A percentile compares a stretch with the other conserved stretches of the same genome.
Conservation (phyloP, 2,888 invertebrate genomes). For the Hipparchia semele region DNA sequence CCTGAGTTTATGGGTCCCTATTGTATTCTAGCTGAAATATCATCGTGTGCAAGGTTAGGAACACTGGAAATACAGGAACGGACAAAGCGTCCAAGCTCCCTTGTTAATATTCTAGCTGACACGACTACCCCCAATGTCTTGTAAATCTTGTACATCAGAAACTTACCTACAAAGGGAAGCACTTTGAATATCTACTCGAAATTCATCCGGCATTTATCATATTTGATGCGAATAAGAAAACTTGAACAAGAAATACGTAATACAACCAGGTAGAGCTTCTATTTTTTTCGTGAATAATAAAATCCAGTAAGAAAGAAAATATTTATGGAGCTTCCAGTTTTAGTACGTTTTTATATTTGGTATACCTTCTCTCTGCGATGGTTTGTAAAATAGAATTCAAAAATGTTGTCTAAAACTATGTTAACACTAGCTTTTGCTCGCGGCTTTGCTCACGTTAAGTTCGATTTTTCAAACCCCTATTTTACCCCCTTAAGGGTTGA, state of each 20-base stretch:
- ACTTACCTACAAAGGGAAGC: conserved; percentile 18
- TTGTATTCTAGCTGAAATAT: background rate
- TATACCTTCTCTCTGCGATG: background rate
- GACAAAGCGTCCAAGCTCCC: conserved; percentile 28
- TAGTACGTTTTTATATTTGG: background rate
- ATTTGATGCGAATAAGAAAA: conserved; percentile 19
- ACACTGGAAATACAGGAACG: conserved; percentile 1
- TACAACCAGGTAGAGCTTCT: background rate
- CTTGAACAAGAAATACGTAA: conserved; percentile 12
- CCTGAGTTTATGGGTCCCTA: background rate
- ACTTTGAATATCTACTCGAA: conserved; percentile 24
- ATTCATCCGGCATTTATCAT: conserved; percentile 24
- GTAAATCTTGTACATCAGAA: conserved; percentile 28
- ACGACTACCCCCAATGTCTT: conserved; percentile 27
- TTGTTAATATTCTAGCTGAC: conserved; percentile 35
- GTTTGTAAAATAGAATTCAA: too few relatives aligned
- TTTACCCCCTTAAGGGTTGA: too few relatives aligned
- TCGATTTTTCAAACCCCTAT: too few relatives aligned
- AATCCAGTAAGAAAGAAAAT: conserved; percentile 7
- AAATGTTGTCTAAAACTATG: too few relatives aligned
- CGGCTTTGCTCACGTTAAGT: too few relatives aligned
- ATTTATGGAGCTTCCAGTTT: conserved; percentile 12
- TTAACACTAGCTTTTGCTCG: too few relatives aligned
- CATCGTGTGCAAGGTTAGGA: background rate
- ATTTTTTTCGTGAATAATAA: conserved; percentile 12